Conservation (phyloP, 2,797 vertebrate species). For the Spizella passerina region DNA sequence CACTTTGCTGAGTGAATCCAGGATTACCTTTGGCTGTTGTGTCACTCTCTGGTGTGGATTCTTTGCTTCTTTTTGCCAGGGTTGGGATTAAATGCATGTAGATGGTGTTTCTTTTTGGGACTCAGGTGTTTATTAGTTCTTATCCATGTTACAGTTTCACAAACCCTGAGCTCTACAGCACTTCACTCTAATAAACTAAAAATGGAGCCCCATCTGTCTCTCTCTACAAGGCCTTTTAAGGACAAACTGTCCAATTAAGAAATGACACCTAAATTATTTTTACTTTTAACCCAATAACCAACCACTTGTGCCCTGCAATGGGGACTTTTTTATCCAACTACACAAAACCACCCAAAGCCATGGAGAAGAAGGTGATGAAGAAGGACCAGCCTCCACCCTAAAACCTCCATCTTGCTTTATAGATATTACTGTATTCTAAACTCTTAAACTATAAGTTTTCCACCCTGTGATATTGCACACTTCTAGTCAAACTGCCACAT, state of each 20-base stretch:
- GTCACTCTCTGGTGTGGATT: neutral
- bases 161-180: neutral
- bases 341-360: neutral
- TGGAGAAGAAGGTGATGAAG: neutral
- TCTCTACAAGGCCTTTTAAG: neutral
- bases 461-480: neutral
- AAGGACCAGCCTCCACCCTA: neutral
- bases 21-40: neutral
- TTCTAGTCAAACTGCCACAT: neutral
- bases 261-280: neutral
- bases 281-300: neutral
- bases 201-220: neutral
- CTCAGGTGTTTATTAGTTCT: neutral
- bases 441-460: neutral
- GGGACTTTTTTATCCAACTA: neutral
- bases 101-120: neutral
- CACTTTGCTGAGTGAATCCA: neutral
- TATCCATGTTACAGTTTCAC: neutral
- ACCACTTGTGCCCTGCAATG: neutral
- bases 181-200: neutral
- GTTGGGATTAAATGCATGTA: neutral
- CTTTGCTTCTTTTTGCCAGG: neutral
- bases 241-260: neutral
- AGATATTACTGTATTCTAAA: neutral
- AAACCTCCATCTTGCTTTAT: neutral